A percentile compares a stretch with the other conserved stretches of the same genome.
Evolutionary conservation across 53 echinoderm and acorn worm species (phyloP).

Genomic region (Stichopus horrens): DNA sequence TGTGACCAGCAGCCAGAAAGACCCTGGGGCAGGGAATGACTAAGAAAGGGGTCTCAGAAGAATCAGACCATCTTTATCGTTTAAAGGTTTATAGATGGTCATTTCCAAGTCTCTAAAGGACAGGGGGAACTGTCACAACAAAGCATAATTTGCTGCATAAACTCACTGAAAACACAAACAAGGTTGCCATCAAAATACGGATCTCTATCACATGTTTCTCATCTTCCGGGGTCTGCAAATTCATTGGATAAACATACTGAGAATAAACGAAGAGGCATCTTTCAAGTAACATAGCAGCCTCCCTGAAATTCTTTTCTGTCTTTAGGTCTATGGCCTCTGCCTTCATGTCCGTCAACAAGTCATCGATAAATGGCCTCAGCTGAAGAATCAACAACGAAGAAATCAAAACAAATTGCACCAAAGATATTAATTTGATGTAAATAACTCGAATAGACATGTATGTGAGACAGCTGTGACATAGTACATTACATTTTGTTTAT

Average conservation of each 20-base stretch:
- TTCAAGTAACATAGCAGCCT: not conserved
- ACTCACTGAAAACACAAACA: slow-evolving; percentile 38
- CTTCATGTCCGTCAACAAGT: slow-evolving; percentile 24
- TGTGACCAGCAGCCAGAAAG: too few species aligned
- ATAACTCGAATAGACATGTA: too few species aligned
- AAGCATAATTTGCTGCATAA: too few species aligned
- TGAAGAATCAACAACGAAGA: slow-evolving; percentile 8
- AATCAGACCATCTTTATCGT: too few species aligned
- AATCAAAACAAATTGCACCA: not conserved
- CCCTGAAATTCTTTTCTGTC: slow-evolving; percentile 5
- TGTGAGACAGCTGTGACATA: too few species aligned
- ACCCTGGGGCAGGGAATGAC: too few species aligned
- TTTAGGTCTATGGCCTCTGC: slow-evolving; percentile 39
- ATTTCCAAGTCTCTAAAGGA: too few species aligned
- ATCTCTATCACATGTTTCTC: slow-evolving; percentile 23
- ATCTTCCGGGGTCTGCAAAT: not conserved
- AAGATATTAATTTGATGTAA: not conserved
- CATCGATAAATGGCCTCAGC: slow-evolving; percentile 30
- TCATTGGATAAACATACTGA: slow-evolving; percentile 13
- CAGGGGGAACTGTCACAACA: too few species aligned
- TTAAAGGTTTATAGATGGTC: too few species aligned
- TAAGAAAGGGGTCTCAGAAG: too few species aligned
- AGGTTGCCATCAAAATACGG: slow-evolving; percentile 33
- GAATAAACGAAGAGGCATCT: slow-evolving; percentile 9
- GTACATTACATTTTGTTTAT: too few species aligned